phyloP scores from a whole-genome alignment of 1,140 invertebrate genomes.

The Octopus bimaculoides region DNA sequence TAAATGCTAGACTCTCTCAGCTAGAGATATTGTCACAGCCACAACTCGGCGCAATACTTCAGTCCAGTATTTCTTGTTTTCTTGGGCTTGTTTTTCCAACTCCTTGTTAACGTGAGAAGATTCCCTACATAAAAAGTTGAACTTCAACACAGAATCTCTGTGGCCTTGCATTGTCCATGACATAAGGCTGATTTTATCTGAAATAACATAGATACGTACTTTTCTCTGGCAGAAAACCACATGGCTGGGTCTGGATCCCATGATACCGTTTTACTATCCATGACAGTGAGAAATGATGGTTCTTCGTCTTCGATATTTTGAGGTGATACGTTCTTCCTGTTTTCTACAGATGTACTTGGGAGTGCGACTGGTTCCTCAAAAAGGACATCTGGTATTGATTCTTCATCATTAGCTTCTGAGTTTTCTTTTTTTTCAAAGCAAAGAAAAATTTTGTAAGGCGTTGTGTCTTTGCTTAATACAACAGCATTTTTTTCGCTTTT shows the following conservation, averaged over 20 bases:
- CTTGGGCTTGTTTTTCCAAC: conserved; percentile 8
- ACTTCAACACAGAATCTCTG: conserved; percentile 7
- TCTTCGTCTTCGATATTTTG: too few relatives aligned
- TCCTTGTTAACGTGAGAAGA: conserved; percentile 4
- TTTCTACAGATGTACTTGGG: neutral
- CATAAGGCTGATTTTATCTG: neutral
- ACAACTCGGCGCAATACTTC: neutral
- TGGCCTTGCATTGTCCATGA: neutral
- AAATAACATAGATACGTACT: neutral
- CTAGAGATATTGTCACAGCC: neutral
- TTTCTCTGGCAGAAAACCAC: neutral
- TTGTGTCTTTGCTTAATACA: neutral
- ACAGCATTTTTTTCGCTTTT: too few relatives aligned
- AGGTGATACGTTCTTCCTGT: too few relatives aligned
- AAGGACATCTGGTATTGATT: conserved; percentile 7
- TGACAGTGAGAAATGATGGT: neutral
- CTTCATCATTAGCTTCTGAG: conserved; percentile 5
- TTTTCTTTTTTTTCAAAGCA: neutral
- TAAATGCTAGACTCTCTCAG: conserved; percentile 1
- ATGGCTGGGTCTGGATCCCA: conserved; percentile 3
- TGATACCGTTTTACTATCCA: neutral
- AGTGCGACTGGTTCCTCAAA: neutral
- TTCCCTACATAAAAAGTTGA: neutral
- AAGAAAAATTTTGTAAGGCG: neutral
- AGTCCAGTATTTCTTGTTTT: conserved; percentile 13